phyloP scores from a whole-genome alignment of 2,113 vertebrate species.

The Laticauda laticaudata region DNA sequence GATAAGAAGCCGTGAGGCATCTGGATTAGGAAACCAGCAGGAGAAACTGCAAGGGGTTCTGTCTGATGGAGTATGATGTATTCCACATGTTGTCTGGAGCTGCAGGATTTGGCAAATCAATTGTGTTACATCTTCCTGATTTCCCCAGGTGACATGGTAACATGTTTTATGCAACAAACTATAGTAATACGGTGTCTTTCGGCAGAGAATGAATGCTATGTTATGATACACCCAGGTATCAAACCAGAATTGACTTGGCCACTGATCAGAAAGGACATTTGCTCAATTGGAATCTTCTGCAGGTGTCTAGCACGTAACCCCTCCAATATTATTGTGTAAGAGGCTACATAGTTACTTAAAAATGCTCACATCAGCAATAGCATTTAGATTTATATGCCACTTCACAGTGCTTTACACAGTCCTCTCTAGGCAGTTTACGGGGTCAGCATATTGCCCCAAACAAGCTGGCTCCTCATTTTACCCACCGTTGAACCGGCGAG shows the following conservation, averaged over 20 bases:
- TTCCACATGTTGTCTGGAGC: neutral
- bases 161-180: neutral
- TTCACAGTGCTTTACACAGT: neutral
- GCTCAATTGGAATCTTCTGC: neutral
- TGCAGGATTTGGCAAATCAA: neutral
- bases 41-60: neutral
- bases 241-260: neutral
- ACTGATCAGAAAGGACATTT: neutral
- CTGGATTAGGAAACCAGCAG: neutral
- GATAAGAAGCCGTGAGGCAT: neutral
- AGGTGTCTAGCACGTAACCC: neutral
- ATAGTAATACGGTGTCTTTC: neutral
- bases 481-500: neutral
- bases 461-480: neutral
- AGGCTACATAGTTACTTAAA: neutral
- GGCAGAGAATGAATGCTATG: conserved; percentile 6
- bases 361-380: neutral
- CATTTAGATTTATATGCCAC: neutral
- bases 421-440: too few species aligned
- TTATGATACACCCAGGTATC: conserved; percentile 13
- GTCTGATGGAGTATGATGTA: neutral
- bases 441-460: neutral
- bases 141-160: neutral
- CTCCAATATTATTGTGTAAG: neutral
- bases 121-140: neutral